phyloP scores from a whole-genome alignment of 2,888 invertebrate genomes.

The Agriopis marginaria region DNA sequence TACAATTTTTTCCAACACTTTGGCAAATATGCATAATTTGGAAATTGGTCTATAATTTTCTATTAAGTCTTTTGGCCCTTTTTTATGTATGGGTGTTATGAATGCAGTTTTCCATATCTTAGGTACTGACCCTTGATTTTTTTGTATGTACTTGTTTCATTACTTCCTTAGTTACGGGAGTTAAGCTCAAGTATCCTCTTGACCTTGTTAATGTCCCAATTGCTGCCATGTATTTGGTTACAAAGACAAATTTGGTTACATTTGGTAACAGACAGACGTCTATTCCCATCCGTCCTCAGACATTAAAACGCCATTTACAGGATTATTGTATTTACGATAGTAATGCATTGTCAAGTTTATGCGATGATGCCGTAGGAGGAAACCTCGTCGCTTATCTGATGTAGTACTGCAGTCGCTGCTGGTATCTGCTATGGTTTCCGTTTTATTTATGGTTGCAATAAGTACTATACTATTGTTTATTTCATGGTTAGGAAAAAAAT shows the following conservation, averaged over 20 bases:
- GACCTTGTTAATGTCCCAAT: background rate
- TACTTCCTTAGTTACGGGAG: conserved; percentile 19
- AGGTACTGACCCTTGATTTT: too few relatives aligned
- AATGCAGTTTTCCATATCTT: too few relatives aligned
- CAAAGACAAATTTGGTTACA: conserved; percentile 13
- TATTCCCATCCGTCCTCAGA: conserved; percentile 46
- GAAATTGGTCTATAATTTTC: too few relatives aligned
- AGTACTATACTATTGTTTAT: background rate
- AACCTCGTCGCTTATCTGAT: conserved; percentile 51
- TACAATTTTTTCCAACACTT: too few relatives aligned
- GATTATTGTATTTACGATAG: conserved; percentile 61
- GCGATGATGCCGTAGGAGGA: conserved; percentile 63
- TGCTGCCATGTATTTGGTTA: conserved; percentile 12
- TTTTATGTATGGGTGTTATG: too few relatives aligned
- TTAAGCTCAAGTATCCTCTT: background rate
- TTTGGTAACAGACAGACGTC: conserved; percentile 9
- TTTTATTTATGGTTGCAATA: background rate
- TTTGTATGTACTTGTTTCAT: background rate
- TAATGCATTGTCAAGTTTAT: conserved; percentile 75
- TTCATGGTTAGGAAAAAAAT: background rate
- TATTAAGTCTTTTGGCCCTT: too few relatives aligned
- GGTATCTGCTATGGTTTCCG: background rate
- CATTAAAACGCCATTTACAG: conserved; percentile 65
- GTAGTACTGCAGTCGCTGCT: conserved; percentile 37
- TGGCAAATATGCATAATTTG: too few relatives aligned